Conservation (phyloP, 2,888 invertebrate genomes). For the Glomeris marginata region DNA sequence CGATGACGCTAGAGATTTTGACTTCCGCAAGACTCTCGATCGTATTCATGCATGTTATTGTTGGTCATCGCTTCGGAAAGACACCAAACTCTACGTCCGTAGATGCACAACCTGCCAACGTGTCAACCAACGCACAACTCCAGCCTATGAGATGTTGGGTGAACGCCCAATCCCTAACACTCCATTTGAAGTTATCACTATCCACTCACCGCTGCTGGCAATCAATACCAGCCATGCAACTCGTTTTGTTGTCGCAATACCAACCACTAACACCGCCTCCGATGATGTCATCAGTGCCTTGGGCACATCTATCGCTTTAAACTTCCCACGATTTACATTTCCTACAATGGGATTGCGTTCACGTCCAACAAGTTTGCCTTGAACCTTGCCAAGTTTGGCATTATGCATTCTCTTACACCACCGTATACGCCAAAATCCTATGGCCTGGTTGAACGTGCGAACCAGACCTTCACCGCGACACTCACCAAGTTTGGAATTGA, state of each 20-base stretch:
- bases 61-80: not conserved
- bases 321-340: not conserved
- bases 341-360: not conserved
- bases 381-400: not conserved
- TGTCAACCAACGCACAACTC: not conserved
- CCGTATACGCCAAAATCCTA: not conserved
- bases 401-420: not conserved
- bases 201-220: not conserved
- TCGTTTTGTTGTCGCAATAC: not conserved
- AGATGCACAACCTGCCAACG: conserved; percentile 2
- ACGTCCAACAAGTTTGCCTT: not conserved
- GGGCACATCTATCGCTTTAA: not conserved
- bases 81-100: not conserved
- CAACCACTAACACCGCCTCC: not conserved
- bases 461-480: not conserved
- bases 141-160: not conserved
- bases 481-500: not conserved
- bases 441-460: not conserved
- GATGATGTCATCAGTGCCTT: not conserved
- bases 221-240: conserved; percentile 1
- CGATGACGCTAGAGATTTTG: conserved; percentile 4
- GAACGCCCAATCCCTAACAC: not conserved
- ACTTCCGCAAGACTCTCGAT: not conserved
- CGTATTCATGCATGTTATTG: not conserved
- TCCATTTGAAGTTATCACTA: conserved; percentile 4